Percentiles rank a stretch among this genome's conserved stretches.
phyloP scores from a whole-genome alignment of 2,113 vertebrate genomes.

The Mirounga angustirostris region DNA sequence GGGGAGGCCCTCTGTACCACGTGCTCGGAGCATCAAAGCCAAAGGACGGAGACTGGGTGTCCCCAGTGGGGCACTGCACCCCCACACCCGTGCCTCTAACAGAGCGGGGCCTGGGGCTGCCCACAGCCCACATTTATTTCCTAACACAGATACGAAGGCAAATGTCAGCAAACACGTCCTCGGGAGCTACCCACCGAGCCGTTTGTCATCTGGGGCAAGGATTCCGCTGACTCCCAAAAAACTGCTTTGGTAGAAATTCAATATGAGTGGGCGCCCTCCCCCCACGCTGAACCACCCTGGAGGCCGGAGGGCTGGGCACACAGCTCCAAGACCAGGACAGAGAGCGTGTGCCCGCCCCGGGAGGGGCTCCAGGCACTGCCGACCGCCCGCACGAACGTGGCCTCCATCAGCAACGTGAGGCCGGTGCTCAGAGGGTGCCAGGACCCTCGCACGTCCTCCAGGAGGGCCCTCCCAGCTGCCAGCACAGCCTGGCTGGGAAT shows the following conservation, averaged over 20 bases:
- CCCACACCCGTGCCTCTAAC: fast-evolving
- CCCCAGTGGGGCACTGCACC: fast-evolving
- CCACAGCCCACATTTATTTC: background rate
- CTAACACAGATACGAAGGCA: fast-evolving
- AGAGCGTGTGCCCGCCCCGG: fast-evolving
- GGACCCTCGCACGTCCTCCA: fast-evolving
- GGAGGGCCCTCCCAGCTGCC: fast-evolving
- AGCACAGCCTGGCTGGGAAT: fast-evolving
- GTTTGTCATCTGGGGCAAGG: background rate
- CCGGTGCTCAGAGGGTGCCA: background rate
- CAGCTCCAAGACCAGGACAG: background rate
- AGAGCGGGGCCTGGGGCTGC: fast-evolving
- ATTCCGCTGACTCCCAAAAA: background rate
- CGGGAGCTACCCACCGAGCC: background rate
- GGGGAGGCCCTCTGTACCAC: background rate
- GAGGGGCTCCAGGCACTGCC: background rate
- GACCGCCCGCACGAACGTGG: fast-evolving
- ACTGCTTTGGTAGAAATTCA: background rate
- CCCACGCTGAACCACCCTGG: fast-evolving
- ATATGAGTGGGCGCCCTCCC: fast-evolving
- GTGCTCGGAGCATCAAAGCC: background rate
- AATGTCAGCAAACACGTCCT: background rate
- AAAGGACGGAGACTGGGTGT: background rate
- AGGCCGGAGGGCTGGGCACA: background rate
- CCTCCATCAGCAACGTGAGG: fast-evolving